These are phyloP conservation scores for Drosophila histrio DNA, from an alignment of 2,888 invertebrate species.

Conservation along the genomic window DNA sequence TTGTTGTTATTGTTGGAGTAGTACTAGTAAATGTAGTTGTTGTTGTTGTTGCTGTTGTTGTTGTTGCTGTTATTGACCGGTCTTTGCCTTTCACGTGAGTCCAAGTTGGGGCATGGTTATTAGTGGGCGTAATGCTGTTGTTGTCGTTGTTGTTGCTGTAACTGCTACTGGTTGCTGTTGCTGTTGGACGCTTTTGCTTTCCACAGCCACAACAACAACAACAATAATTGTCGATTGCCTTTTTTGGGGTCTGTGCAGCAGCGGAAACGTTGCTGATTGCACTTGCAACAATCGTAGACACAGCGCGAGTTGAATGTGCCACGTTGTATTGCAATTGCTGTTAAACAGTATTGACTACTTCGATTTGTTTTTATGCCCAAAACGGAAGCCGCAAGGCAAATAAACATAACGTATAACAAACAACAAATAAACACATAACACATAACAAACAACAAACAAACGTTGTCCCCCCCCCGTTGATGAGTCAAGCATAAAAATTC, in stretches of 20 bases:
- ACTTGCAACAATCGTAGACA: conserved; percentile 46
- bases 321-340: conserved; percentile 12
- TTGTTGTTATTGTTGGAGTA: not conserved
- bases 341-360: conserved; percentile 40
- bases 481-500: conserved; percentile 70
- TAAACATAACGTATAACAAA: conserved; percentile 22
- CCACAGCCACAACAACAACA: conserved; percentile 59
- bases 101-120: conserved; percentile 44
- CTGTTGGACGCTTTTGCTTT: conserved; percentile 57
- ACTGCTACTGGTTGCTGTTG: conserved; percentile 8
- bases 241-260: conserved; percentile 66
- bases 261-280: conserved; percentile 62
- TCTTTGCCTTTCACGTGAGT: conserved; percentile 48
- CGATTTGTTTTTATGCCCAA: conserved; percentile 15
- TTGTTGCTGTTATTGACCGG: conserved; percentile 43
- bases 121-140: conserved; percentile 33
- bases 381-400: conserved; percentile 57
- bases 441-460: conserved; percentile 24
- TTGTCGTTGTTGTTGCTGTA: conserved; percentile 31
- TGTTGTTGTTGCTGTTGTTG: conserved; percentile 6
- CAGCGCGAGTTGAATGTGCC: conserved; percentile 15
- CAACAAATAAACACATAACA: conserved; percentile 16
- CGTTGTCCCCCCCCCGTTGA: conserved; percentile 25
- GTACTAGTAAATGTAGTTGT: conserved; percentile 13
- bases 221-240: conserved; percentile 70